Evolutionary conservation across 37 sponge, comb jelly and placozoan species (phyloP).

Genomic region (Chondrilla cf. caribensis): DNA sequence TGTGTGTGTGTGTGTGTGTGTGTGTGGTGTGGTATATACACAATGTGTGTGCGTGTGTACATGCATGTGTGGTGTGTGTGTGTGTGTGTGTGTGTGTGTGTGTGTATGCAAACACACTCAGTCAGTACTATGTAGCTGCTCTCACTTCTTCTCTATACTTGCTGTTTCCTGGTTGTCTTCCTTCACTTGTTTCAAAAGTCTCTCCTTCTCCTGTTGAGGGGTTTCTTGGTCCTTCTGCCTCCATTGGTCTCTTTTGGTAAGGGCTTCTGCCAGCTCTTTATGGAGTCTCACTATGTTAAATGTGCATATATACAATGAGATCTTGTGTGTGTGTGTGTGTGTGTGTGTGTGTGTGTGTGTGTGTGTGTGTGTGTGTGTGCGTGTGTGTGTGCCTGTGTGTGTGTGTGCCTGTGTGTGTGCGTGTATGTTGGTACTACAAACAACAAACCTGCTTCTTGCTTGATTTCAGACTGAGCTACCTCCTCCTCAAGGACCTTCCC

Average conservation of each 20-base stretch:
- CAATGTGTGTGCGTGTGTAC: no score
- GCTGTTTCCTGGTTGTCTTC: slow-evolving; percentile 87
- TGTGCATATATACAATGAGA: neutral
- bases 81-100: no score
- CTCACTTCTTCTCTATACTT: slow-evolving; percentile 71
- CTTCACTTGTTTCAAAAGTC: slow-evolving; percentile 81
- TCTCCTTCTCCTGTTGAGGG: slow-evolving; percentile 60
- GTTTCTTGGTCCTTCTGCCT: slow-evolving; percentile 69
- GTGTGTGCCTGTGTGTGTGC: slow-evolving; percentile 35
- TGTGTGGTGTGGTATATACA: neutral
- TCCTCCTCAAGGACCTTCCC: slow-evolving; percentile 50
- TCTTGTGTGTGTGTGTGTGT: slow-evolving; percentile 19
- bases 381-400: slow-evolving; percentile 25
- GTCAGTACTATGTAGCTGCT: no score
- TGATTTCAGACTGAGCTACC: slow-evolving; percentile 38
- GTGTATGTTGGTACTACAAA: slow-evolving; percentile 19
- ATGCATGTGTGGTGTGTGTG: no score
- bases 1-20: no score
- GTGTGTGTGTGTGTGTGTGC: slow-evolving; percentile 13
- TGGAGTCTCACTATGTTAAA: slow-evolving; percentile 44
- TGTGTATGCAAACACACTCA: no score
- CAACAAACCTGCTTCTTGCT: slow-evolving; percentile 52
- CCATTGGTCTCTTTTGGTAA: slow-evolving; percentile 50
- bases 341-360: slow-evolving; percentile 28
- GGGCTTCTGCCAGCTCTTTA: slow-evolving; percentile 46